Base-by-base conservation (phyloP, 1,140 invertebrate species). In the Drosophila rhopaloa region DNA sequence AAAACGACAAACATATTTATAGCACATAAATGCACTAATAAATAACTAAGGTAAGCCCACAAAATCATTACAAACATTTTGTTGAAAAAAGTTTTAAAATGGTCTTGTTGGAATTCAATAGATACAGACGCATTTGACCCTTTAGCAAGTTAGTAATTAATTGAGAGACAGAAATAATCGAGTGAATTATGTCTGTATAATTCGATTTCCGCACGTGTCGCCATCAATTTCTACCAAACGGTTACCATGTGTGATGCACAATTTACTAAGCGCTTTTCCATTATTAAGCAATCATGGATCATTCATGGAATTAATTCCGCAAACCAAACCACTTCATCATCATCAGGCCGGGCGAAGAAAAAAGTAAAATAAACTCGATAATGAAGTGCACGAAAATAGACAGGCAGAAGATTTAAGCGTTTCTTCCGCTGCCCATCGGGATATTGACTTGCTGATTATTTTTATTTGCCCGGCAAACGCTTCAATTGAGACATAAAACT, bases 361-460 rank as follows among this genome's bases (percentile, higher is more conserved):
- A 13, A 35, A 38, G 16, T 32, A 53, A 19, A 35, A 29, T 29
- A 27, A 43, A 43, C 44, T 35, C 2, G 44, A 71, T 71, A 48
- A 71, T 58, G 43, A 71, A 41, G 37, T 10, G 19, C n/a, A 29
- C 41, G 53, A 47, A 47, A 57, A 65, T 65, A 40, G 40, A 59
- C 54, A 53, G 41, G 24, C 40, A 29, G 56, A 76, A 81, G 74
- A 86, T 79, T 85, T 75, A 67, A 53, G 81, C 68, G 70, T 78
- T 71, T 75, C 63, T 71, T 67, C 70, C 67, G 73, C 32, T 62
- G 29, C 27, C 53, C 59, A 54, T 48, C 43, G 60, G 61, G 38
- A 63, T 84, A 88, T 86, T 86, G 83, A 88, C 83, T 88, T 70
- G 83, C 79, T 86, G 84, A 89, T 89, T 89, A 89, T 89, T 89